These are phyloP conservation scores for Microtus pennsylvanicus DNA, from an alignment of 2,113 vertebrate genomes.

Conservation along the genomic window DNA sequence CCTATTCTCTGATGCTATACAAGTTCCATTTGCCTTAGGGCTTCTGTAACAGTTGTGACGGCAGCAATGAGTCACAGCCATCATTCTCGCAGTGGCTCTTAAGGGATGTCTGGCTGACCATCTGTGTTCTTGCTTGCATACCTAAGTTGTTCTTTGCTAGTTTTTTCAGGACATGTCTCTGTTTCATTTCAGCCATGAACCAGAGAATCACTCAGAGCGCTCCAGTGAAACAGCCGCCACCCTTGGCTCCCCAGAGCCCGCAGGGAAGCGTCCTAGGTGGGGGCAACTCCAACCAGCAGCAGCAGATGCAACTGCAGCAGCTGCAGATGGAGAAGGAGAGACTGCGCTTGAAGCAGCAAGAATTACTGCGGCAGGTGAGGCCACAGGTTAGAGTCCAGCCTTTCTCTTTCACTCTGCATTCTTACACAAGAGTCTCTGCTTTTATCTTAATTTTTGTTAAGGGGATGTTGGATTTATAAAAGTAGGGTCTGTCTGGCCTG, in stretches of 20 bases:
- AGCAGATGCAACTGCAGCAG: slow-evolving; percentile 96
- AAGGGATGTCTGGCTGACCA: neutral
- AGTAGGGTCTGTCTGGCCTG: neutral
- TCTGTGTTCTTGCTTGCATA: accelerated
- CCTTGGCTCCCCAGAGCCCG: slow-evolving; percentile 91
- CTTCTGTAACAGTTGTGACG: neutral
- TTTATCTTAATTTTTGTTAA: slow-evolving; percentile 38
- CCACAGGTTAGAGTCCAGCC: slow-evolving; percentile 93
- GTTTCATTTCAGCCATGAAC: slow-evolving; percentile 91
- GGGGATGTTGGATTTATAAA: neutral
- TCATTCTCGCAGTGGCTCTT: neutral
- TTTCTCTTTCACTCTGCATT: slow-evolving; percentile 82
- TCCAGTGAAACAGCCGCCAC: slow-evolving; percentile 94
- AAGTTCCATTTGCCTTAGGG: neutral
- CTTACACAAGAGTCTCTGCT: neutral
- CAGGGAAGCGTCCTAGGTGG: slow-evolving; percentile 90
- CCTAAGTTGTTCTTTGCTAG: neutral
- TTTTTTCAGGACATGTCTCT: slow-evolving; percentile 41
- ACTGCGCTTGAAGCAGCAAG: slow-evolving; percentile 96
- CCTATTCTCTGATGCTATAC: neutral
- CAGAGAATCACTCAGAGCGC: slow-evolving; percentile 96
- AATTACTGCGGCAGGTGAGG: slow-evolving; percentile 97
- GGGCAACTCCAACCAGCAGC: slow-evolving; percentile 88
- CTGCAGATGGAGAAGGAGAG: slow-evolving; percentile 98
- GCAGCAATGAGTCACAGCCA: neutral